Evolutionary conservation across 2,797 vertebrate genomes (phyloP), one percentile per base, ranked within the genome.

Genomic region (Trachops cirrhosus): DNA sequence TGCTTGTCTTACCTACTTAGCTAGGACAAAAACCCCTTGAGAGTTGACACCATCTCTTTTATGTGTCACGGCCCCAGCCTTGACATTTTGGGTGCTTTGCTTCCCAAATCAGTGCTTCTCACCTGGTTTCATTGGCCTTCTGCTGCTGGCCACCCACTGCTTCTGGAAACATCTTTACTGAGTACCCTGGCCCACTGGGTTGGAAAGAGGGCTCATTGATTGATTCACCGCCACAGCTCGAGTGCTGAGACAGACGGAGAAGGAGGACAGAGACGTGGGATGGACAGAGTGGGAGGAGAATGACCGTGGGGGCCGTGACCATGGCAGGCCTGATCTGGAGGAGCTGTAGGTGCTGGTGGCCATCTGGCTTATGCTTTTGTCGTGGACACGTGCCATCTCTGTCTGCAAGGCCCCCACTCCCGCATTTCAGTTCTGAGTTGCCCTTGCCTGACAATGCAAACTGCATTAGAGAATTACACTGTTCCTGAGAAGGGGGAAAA

Each of bases 291-390:
- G 39, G 16, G 39, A 26, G 46, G 54, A 95, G 89, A 75, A 34
- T 0, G 1, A 22, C 6, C 15, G 1, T 7, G 29, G 26, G 89
- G 21, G 22, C 41, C 1, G 39, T 5, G 52, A 9, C 52, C 14
- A 0, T 5, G 21, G 18, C 59, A 29, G 54, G 15, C n/a, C 39
- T 86, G 57, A 22, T 34, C 59, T 86, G 74, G 79, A 32, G 24
- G 26, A 37, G 50, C 1, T 7, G 0, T 15, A 0, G 18, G 3
- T 24, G 74, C 89, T 46, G 32, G 19, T 6, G 14, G 79, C 48
- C 74, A 52, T 34, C 50, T 26, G 64, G 86, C 85, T 86, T 93
- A n/a, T 39, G 64, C 91, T 89, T 80, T 52, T 97, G 86, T 34
- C 1, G 0, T 39, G 46, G 16, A 62, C 21, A 16, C 59, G 0